phyloP scores from a whole-genome alignment of 1,140 invertebrate species.

The Aricia agestis region DNA sequence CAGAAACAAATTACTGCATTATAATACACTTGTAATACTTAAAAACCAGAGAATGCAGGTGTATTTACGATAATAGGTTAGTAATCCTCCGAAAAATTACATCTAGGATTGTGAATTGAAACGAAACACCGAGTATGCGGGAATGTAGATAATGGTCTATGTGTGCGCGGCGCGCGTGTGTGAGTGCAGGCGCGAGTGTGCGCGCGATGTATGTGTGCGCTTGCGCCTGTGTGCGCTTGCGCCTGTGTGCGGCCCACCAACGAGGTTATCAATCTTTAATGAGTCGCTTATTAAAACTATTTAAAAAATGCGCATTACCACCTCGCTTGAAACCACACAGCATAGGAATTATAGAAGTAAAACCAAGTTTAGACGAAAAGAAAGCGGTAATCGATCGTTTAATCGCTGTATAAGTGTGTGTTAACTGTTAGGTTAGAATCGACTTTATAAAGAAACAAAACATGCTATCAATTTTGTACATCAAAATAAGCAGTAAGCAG shows the following conservation, averaged over 20 bases:
- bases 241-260: slow-evolving; percentile 50
- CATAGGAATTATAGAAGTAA: slow-evolving; percentile 30
- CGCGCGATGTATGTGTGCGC: slow-evolving; percentile 31
- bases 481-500: no score
- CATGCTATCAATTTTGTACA: background rate
- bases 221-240: slow-evolving; percentile 24
- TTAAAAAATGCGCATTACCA: slow-evolving; percentile 51
- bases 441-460: background rate
- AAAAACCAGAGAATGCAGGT: background rate
- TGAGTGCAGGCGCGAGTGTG: slow-evolving; percentile 21
- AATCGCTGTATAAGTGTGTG: background rate
- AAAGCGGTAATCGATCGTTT: background rate
- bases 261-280: slow-evolving; percentile 70
- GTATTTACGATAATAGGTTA: background rate
- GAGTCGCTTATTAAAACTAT: slow-evolving; percentile 58
- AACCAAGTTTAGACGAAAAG: slow-evolving; percentile 2
- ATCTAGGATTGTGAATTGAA: slow-evolving; percentile 27
- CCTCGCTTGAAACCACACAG: slow-evolving; percentile 43
- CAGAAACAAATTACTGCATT: background rate
- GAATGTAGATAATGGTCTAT: slow-evolving; percentile 41
- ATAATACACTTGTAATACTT: background rate
- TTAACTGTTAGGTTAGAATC: background rate
- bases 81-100: slow-evolving; percentile 8
- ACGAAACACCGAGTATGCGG: slow-evolving; percentile 33
- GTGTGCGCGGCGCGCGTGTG: slow-evolving; percentile 15